Conservation (phyloP, 1,140 invertebrate species). For the Venturia canescens region DNA sequence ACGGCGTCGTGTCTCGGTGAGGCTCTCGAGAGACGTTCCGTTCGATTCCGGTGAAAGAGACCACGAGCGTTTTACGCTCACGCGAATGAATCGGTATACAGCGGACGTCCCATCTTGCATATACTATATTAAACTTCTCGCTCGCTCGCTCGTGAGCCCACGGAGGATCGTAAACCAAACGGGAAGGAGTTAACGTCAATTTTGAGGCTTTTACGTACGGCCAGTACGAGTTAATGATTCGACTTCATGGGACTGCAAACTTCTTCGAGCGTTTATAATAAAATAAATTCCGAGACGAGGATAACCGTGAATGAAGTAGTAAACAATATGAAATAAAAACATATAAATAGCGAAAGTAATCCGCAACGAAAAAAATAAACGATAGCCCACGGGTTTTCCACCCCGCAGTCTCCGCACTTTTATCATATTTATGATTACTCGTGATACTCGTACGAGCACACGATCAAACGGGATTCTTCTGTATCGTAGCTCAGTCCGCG, state of each 20-base stretch:
- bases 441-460: background rate
- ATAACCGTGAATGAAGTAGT: no score
- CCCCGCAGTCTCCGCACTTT: no score
- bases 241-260: background rate
- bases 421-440: no score
- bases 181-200: background rate
- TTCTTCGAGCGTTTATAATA: background rate
- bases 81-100: background rate
- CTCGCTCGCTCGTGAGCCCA: background rate
- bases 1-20: background rate
- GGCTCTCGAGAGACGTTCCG: background rate
- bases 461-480: background rate
- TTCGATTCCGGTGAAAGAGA: conserved; percentile 17
- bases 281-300: no score
- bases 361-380: background rate
- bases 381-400: no score
- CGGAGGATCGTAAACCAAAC: background rate
- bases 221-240: background rate
- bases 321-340: no score
- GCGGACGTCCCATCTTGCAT: background rate
- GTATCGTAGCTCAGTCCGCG: background rate
- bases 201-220: background rate
- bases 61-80: background rate
- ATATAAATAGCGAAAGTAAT: background rate
- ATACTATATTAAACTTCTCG: background rate